Conservation (phyloP, 2,113 vertebrate genomes). For the Xiphias gladius region DNA sequence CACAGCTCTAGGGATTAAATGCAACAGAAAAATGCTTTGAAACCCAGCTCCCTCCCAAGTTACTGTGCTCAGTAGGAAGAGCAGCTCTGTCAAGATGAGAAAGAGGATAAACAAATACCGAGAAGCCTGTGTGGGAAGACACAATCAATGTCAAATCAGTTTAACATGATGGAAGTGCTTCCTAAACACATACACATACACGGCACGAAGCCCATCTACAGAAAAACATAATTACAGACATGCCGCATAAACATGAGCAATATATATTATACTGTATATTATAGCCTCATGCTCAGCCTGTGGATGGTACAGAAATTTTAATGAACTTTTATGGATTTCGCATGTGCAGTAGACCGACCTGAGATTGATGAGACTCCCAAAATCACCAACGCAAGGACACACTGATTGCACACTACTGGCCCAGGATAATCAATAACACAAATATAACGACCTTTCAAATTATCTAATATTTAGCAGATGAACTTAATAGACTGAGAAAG, state of each 20-base stretch:
- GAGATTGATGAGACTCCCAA: slow-evolving; percentile 13
- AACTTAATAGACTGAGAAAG: slow-evolving; percentile 1
- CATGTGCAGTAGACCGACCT: neutral
- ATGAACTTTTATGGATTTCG: slow-evolving; percentile 45
- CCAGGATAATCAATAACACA: neutral
- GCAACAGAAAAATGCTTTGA: slow-evolving; percentile 16
- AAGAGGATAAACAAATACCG: neutral
- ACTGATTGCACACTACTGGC: neutral
- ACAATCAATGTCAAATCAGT: neutral
- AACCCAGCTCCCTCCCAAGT: slow-evolving; percentile 4
- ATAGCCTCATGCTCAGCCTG: neutral
- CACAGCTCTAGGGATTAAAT: neutral
- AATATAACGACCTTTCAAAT: neutral
- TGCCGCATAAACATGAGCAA: slow-evolving; percentile 13
- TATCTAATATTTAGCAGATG: neutral
- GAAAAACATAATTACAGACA: neutral
- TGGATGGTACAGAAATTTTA: slow-evolving; percentile 15
- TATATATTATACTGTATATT: neutral
- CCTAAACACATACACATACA: neutral
- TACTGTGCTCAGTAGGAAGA: neutral
- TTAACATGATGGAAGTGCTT: slow-evolving; percentile 13
- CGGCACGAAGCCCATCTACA: neutral
- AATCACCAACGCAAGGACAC: slow-evolving; percentile 13
- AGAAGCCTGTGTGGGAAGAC: slow-evolving; percentile 3
- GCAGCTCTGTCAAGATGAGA: neutral